Base-by-base conservation (phyloP, 2,797 vertebrate genomes). In the Anguilla obscura region DNA sequence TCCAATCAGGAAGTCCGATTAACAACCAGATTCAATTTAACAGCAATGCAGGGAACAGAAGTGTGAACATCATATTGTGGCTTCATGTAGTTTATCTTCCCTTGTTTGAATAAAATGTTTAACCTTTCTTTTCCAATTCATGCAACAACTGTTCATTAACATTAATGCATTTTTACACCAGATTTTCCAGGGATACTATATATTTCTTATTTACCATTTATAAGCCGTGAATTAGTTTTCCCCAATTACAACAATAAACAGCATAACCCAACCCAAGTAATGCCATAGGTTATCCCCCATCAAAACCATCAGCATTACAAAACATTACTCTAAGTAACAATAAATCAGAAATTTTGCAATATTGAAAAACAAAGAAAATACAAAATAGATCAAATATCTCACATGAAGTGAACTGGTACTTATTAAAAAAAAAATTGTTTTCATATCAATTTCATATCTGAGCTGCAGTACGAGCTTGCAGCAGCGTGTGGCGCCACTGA, bases 281-380 rank as follows among this genome's bases (percentile, higher is more conserved):
- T n/a, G 63, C 63, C 63, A 66, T 24, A 66, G 58, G 58, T 60
- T 21, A 66, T 63, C 90, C 91, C 85, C 87, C 85, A 50, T 76
- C 45, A 92, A 93, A 94, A 94, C 94, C 94, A 93, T 92, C 91
- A 90, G 91, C 93, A 93, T 91, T 88, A 91, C 90, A 89, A 52
- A 90, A 63, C 76, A 92, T 92, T 85, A 92, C 92, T 91, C 87
- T 91, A 87, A 91, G 93, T 90, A 92, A 93, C 90, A 92, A 93
- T 93, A 91, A 93, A 94, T 92, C 85, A 82, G 0, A 66, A 66
- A 66, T 66, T 24, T 66, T 66, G 63, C 63, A 66, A 66, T 66
- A 27, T 8, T n/a, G 21, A 66, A n/a, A 66, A 66, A 66, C 63
- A 56, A 56, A 56, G 12, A 56, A 56, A 52, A 12, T 52, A 52